Conservation (phyloP, 2,797 vertebrate species). For the Sphenopsis melanotis region DNA sequence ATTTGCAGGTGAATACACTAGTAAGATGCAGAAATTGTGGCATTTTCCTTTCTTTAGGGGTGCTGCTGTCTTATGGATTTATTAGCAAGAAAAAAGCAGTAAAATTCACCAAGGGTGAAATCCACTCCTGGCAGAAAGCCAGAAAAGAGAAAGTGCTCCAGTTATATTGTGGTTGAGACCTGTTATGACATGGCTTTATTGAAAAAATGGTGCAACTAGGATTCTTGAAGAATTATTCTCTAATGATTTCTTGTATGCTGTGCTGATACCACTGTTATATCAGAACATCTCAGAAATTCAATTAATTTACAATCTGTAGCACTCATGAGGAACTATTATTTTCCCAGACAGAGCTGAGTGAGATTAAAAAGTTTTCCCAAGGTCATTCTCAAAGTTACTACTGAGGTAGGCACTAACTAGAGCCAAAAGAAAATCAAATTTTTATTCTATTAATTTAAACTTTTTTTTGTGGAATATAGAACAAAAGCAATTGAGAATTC, state of each 20-base stretch:
- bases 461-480: neutral
- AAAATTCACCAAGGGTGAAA: neutral
- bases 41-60: neutral
- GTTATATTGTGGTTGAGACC: neutral
- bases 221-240: constrained; percentile 24
- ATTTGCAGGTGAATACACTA: neutral
- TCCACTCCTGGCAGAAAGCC: neutral
- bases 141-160: neutral
- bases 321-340: neutral
- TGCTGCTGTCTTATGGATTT: neutral
- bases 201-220: neutral
- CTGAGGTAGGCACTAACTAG: neutral
- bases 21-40: neutral
- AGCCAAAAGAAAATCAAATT: neutral
- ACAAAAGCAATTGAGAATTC: neutral
- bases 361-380: constrained; percentile 41
- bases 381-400: neutral
- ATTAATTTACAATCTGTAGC: constrained; percentile 30
- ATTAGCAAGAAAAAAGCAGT: neutral
- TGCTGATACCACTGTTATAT: neutral
- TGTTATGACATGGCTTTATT: neutral
- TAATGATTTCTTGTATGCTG: neutral
- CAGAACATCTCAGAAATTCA: constrained; percentile 1
- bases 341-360: neutral
- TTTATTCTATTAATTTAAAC: neutral